These are phyloP conservation scores for Nycticryphes semicollaris DNA, from an alignment of 2,113 vertebrate genomes.

Conservation along the genomic window DNA sequence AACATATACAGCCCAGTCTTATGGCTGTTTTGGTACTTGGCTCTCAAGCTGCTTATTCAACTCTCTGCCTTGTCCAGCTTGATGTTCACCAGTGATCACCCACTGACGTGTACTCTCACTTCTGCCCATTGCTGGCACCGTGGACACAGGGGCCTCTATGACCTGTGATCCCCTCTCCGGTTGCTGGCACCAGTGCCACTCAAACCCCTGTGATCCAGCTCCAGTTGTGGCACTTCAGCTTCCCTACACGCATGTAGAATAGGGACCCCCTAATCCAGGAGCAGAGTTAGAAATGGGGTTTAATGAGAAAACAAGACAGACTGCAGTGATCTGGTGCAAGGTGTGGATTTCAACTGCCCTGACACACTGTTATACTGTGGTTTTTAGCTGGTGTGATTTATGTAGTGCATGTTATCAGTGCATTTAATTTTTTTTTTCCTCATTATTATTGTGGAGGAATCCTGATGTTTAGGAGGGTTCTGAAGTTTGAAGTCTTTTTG, in stretches of 20 bases:
- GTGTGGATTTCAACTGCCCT: not conserved
- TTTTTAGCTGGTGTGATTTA: not conserved
- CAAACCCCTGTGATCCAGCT: not conserved
- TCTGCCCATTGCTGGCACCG: not conserved
- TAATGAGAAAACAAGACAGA: not conserved
- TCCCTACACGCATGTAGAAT: accelerated
- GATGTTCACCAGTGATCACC: not conserved
- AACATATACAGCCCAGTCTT: not conserved
- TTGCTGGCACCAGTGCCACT: not conserved
- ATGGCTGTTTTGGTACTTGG: not conserved
- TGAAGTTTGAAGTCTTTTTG: not conserved
- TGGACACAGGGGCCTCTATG: not conserved
- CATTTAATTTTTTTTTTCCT: not conserved
- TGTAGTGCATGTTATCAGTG: not conserved
- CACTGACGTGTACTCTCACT: accelerated
- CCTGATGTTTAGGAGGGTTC: not conserved
- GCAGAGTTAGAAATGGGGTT: not conserved
- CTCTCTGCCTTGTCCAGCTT: not conserved
- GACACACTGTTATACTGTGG: accelerated
- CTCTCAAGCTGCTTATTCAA: not conserved
- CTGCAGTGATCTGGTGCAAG: not conserved
- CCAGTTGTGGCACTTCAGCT: not conserved
- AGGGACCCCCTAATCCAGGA: not conserved
- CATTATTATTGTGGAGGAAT: not conserved
- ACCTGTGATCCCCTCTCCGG: not conserved